Conservation (phyloP, 2,888 invertebrate species). For the Cryptus armator region DNA sequence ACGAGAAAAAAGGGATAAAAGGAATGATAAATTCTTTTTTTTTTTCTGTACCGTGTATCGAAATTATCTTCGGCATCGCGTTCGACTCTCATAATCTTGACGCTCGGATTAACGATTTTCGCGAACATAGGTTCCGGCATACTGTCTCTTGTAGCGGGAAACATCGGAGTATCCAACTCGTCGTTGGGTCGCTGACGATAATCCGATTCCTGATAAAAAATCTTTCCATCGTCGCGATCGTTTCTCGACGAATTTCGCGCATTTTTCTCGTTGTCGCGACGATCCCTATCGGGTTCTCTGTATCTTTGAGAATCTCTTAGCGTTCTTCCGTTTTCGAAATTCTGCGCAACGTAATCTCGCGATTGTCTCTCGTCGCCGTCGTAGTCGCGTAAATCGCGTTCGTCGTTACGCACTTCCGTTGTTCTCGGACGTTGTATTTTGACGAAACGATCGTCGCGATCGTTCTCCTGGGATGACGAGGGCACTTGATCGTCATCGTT, state of each 20-base stretch:
- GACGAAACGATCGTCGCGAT: constrained; percentile 56
- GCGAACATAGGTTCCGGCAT: constrained; percentile 77
- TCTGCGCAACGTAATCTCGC: constrained; percentile 77
- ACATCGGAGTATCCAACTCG: constrained; percentile 82
- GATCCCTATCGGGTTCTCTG: constrained; percentile 69
- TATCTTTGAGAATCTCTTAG: constrained; percentile 73
- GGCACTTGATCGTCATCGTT: constrained; percentile 55
- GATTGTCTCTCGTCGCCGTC: constrained; percentile 76
- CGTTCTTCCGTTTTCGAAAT: constrained; percentile 78
- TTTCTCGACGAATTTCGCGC: constrained; percentile 49
- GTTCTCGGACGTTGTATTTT: constrained; percentile 57
- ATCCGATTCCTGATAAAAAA: constrained; percentile 78
- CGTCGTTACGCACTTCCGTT: constrained; percentile 60
- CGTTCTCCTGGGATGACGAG: constrained; percentile 32
- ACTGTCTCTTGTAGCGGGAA: constrained; percentile 77
- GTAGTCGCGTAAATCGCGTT: constrained; percentile 68
- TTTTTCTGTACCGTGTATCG: constrained; percentile 67
- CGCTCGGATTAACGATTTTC: constrained; percentile 81
- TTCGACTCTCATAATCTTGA: constrained; percentile 83
- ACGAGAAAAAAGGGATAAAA: neutral
- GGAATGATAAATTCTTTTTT: neutral
- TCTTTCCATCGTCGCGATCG: constrained; percentile 69
- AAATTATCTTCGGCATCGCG: constrained; percentile 79
- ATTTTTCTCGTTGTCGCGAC: constrained; percentile 54
- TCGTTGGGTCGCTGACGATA: constrained; percentile 81